Evolutionary conservation across 1,140 invertebrate genomes (phyloP).

Genomic region (Drosophila miranda): DNA sequence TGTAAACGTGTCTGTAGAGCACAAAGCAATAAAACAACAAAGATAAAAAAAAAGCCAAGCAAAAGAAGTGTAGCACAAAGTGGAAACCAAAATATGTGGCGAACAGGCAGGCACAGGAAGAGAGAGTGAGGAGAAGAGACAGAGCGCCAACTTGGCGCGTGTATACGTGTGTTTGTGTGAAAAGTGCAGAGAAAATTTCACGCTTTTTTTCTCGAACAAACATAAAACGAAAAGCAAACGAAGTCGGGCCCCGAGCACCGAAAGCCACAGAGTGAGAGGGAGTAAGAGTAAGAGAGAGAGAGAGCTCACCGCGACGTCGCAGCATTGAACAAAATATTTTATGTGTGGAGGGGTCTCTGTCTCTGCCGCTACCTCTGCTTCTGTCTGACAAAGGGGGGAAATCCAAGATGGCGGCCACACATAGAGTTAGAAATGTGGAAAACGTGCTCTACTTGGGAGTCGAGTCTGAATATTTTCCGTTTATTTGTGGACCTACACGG

Average conservation of each 20-base stretch:
- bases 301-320: slow-evolving; percentile 36
- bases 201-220: slow-evolving; percentile 68
- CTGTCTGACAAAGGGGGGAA: slow-evolving; percentile 44
- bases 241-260: slow-evolving; percentile 22
- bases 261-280: slow-evolving; percentile 61
- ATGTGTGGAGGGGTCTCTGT: slow-evolving; percentile 39
- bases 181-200: slow-evolving; percentile 76
- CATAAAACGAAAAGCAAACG: slow-evolving; percentile 73
- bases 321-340: slow-evolving; percentile 68
- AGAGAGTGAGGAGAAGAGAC: slow-evolving; percentile 29
- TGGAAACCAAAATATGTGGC: slow-evolving; percentile 74
- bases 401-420: slow-evolving; percentile 70
- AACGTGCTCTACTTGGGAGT: slow-evolving; percentile 53
- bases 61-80: slow-evolving; percentile 74
- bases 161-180: slow-evolving; percentile 53
- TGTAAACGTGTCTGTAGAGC: slow-evolving; percentile 76
- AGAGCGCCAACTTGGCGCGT: slow-evolving; percentile 42
- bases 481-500: slow-evolving; percentile 19
- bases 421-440: slow-evolving; percentile 54
- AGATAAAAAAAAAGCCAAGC: slow-evolving; percentile 40
- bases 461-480: slow-evolving; percentile 27
- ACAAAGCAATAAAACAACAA: slow-evolving; percentile 33
- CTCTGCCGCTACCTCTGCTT: slow-evolving; percentile 13
- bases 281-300: slow-evolving; percentile 57
- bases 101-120: slow-evolving; percentile 19